A percentile compares a stretch with the other conserved stretches of the same genome.
Conservation (phyloP, 2,797 vertebrate species). For the Poecilia wingei region DNA sequence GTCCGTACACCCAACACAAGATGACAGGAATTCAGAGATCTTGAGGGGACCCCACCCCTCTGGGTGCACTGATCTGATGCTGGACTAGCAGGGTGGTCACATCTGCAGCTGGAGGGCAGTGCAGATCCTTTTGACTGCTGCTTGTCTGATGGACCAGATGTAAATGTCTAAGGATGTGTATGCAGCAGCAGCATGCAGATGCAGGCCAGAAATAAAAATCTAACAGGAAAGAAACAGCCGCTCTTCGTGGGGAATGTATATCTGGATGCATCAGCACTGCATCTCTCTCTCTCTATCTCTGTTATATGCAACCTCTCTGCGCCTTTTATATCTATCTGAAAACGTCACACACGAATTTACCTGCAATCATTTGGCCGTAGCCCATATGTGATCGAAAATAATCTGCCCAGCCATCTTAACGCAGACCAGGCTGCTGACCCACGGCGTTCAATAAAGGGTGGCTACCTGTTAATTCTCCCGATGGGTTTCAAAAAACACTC, state of each 20-base stretch:
- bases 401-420: conserved; percentile 63
- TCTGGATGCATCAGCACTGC: conserved; percentile 10
- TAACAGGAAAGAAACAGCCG: conserved; percentile 15
- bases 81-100: conserved; percentile 37
- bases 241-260: conserved; percentile 10
- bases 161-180: conserved; percentile 7
- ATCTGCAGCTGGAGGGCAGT: conserved; percentile 48
- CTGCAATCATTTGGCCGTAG: conserved; percentile 36
- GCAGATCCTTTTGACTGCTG: conserved; percentile 16
- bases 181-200: conserved; percentile 10
- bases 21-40: conserved; percentile 35
- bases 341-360: conserved; percentile 49
- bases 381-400: conserved; percentile 43
- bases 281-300: not conserved
- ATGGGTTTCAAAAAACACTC: conserved; percentile 38
- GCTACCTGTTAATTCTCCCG: conserved; percentile 80
- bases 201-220: conserved; percentile 16
- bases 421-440: conserved; percentile 38
- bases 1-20: conserved; percentile 21
- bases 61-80: conserved; percentile 57
- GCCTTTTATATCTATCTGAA: conserved; percentile 23
- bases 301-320: conserved; percentile 31
- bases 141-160: conserved; percentile 17
- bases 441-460: conserved; percentile 57
- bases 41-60: conserved; percentile 70